phyloP scores from a whole-genome alignment of 2,888 invertebrate species.

The Rhimphoctona megacephalus region DNA sequence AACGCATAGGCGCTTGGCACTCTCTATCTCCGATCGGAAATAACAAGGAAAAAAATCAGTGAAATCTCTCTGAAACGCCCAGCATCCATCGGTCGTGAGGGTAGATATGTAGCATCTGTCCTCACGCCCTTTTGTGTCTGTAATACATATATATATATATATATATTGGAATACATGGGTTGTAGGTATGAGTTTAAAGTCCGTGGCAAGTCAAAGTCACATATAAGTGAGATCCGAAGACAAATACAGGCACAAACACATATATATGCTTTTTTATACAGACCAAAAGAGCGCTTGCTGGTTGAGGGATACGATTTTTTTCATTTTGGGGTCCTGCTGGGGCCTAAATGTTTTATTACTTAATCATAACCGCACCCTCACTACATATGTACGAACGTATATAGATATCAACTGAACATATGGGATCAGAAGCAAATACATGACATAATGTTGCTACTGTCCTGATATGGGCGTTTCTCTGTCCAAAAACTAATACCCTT shows the following conservation, averaged over 20 bases:
- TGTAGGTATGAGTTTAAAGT: conserved; percentile 55
- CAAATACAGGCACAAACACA: conserved; percentile 22
- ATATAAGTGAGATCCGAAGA: conserved; percentile 68
- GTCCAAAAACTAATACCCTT: conserved; percentile 52
- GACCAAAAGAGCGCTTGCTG: conserved; percentile 26
- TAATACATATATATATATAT: not conserved
- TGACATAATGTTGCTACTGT: conserved; percentile 70
- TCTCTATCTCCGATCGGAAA: conserved; percentile 66
- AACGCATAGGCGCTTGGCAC: conserved; percentile 43
- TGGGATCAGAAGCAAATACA: conserved; percentile 53
- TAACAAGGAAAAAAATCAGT: conserved; percentile 77
- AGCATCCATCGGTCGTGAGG: conserved; percentile 73
- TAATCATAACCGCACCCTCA: conserved; percentile 82
- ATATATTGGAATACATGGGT: conserved; percentile 14
- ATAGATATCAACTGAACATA: conserved; percentile 49
- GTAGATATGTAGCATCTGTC: conserved; percentile 84
- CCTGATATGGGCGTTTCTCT: conserved; percentile 63
- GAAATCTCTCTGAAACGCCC: conserved; percentile 78
- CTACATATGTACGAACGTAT: conserved; percentile 16
- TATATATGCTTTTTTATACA: not conserved
- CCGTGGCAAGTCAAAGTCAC: conserved; percentile 74
- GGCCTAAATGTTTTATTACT: conserved; percentile 84
- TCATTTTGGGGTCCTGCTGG: conserved; percentile 76
- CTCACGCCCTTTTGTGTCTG: conserved; percentile 81
- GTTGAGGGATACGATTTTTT: conserved; percentile 78